Conservation (phyloP, 2,797 vertebrate species). For the Cyprinodon diabolis region DNA sequence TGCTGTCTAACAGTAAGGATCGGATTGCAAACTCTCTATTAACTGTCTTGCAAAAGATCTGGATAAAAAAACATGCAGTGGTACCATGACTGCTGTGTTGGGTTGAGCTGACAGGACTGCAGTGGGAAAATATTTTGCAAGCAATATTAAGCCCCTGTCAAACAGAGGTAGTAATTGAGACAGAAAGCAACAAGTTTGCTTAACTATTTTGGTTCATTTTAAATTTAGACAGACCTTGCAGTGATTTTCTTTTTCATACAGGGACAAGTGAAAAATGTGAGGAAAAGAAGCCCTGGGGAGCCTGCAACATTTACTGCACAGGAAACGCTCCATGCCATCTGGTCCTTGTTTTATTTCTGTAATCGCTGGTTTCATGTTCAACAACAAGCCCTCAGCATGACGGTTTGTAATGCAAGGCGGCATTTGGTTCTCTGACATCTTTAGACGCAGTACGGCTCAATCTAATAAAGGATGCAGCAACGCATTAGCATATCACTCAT, state of each 20-base stretch:
- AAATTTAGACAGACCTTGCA: conserved; percentile 46
- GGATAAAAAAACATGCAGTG: conserved; percentile 48
- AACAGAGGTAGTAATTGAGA: conserved; percentile 38
- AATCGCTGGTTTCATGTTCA: conserved; percentile 47
- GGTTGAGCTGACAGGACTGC: conserved; percentile 58
- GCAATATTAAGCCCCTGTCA: conserved; percentile 61
- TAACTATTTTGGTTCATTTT: conserved; percentile 47
- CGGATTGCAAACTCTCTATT: conserved; percentile 39
- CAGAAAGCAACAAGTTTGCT: conserved; percentile 33
- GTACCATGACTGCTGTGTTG: conserved; percentile 39
- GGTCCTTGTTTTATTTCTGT: conserved; percentile 64
- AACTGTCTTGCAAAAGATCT: conserved; percentile 27
- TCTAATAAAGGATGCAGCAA: conserved; percentile 60
- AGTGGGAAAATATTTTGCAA: conserved; percentile 47
- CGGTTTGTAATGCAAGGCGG: conserved; percentile 46
- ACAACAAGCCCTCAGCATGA: conserved; percentile 21
- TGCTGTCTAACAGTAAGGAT: background rate
- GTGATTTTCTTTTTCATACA: conserved; percentile 52
- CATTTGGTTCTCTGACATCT: conserved; percentile 60
- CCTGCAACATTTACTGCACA: conserved; percentile 45
- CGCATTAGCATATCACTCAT: conserved; percentile 71
- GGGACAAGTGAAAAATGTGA: conserved; percentile 42
- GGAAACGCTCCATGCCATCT: conserved; percentile 62
- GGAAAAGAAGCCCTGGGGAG: conserved; percentile 41
- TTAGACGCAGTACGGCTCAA: conserved; percentile 37